Base-by-base conservation (phyloP, 2,113 vertebrate genomes). In the Athene noctua region DNA sequence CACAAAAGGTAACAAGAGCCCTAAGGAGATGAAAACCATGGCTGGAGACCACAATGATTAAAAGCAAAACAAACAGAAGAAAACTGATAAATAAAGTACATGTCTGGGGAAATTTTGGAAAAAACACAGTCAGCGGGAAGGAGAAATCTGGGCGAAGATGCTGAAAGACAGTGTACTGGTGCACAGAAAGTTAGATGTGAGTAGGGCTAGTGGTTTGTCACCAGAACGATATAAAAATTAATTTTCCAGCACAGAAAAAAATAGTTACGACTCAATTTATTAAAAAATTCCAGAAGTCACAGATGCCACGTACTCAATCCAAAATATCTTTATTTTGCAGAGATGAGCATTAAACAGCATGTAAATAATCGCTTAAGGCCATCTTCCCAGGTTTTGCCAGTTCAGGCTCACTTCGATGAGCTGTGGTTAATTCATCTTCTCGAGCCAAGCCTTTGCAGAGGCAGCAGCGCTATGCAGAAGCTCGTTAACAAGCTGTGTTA, bases 191-290 rank as follows among this genome's bases (percentile, higher is more conserved):
- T 6, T 4, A 77, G 62, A 19, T 13, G 4, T 2, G 23, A 86
- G 67, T 1, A 47, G 59, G 86, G 89, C 86, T 94, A 81, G 94
- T 51, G 86, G 92, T 88, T 79, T 96, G 96, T 87, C 96, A 89
- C 85, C 4, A 3, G 32, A 54, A 40, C 4, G 32, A 61, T 10
- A 20, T 1, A 10, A 38, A 65, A 80, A 30, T 75, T 63, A 27
- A 12, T 73, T 47, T 13, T 26, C 3, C 68, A 38, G 58, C 67
- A 86, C 62, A 57, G 81, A 13, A 66, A 52, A 13, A 42, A 66
- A 34, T 10, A n/a, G 58, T 3, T n/a, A 44, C 77, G 27, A 54
- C 5, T 88, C 40, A 3, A n/a, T 54, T 59, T 47, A 85, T 77
- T 59, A 4, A 17, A 63, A 30, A 59, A 29, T 18, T 55, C 26